phyloP scores from a whole-genome alignment of 1,140 invertebrate species.

The Neomicropteryx cornuta region DNA sequence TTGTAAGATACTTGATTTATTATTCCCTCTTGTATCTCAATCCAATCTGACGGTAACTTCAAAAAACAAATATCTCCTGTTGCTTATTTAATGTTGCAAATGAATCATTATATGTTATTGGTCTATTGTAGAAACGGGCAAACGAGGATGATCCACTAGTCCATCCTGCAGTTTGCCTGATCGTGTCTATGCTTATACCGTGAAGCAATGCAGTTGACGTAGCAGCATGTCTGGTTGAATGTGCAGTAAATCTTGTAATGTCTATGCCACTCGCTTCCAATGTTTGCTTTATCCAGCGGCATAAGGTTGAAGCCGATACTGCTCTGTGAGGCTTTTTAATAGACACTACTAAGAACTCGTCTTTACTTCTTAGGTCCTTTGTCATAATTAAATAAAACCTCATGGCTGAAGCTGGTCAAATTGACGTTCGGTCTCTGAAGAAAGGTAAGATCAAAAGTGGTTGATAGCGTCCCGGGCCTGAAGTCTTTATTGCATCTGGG shows the following conservation, averaged over 20 bases:
- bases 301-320: slow-evolving; percentile 16
- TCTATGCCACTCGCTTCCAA: slow-evolving; percentile 16
- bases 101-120: background rate
- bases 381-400: slow-evolving; percentile 2
- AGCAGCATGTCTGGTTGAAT: slow-evolving; percentile 19
- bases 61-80: too few relatives aligned
- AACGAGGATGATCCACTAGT: slow-evolving; percentile 15
- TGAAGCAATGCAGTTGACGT: slow-evolving; percentile 12
- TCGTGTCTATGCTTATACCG: slow-evolving; percentile 16
- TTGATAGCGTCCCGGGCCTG: slow-evolving; percentile 4
- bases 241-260: slow-evolving; percentile 12
- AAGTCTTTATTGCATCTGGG: slow-evolving; percentile 14
- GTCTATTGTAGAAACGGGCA: slow-evolving; percentile 15
- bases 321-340: slow-evolving; percentile 9
- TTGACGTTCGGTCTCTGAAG: slow-evolving; percentile 8
- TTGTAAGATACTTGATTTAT: too few relatives aligned
- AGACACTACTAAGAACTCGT: slow-evolving; percentile 10
- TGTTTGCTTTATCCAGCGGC: slow-evolving; percentile 19
- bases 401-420: slow-evolving; percentile 7
- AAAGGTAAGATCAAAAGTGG: slow-evolving; percentile 9
- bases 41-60: too few relatives aligned
- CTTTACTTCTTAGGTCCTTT: background rate
- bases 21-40: too few relatives aligned
- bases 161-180: slow-evolving; percentile 18
- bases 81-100: background rate